Percentiles rank a stretch among this genome's conserved stretches.
Evolutionary conservation across 1,140 invertebrate species (phyloP).

Genomic region (Euura saliciscinereae): DNA sequence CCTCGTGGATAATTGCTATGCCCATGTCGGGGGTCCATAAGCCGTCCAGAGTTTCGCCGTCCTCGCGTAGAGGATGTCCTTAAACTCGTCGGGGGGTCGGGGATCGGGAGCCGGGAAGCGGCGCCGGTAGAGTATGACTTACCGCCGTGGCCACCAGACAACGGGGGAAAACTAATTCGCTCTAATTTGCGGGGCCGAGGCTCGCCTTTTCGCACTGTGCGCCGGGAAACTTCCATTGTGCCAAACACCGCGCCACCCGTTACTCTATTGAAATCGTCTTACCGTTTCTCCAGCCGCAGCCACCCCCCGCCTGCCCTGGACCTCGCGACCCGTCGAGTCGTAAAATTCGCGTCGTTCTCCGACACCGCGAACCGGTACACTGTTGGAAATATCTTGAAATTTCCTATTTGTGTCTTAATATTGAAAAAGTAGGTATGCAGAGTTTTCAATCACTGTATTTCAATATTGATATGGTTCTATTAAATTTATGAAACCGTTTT

Average conservation of each 20-base stretch:
- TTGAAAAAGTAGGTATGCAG: not conserved
- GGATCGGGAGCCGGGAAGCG: too few species aligned
- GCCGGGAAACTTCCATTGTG: not conserved
- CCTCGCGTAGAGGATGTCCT: too few species aligned
- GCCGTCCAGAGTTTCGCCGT: too few species aligned
- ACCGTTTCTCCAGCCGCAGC: not conserved
- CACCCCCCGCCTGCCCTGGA: not conserved
- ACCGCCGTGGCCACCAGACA: not conserved
- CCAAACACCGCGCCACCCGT: not conserved
- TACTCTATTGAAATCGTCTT: conserved; percentile 4
- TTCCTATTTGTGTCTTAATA: too few species aligned
- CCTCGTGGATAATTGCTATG: too few species aligned
- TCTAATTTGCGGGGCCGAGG: not conserved
- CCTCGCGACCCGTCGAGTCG: not conserved
- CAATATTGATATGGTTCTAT: too few species aligned
- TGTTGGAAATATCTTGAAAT: too few species aligned
- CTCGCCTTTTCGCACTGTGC: not conserved
- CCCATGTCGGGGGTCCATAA: too few species aligned
- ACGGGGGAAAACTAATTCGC: conserved; percentile 4
- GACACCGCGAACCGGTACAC: not conserved
- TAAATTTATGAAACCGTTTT: too few species aligned
- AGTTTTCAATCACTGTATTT: too few species aligned
- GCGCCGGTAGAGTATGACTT: too few species aligned
- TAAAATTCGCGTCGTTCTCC: not conserved
- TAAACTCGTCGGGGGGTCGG: too few species aligned